A percentile compares a stretch with the other conserved stretches of the same genome.
Conservation (phyloP, 2,797 vertebrate species). For the Macrochelys suwanniensis region DNA sequence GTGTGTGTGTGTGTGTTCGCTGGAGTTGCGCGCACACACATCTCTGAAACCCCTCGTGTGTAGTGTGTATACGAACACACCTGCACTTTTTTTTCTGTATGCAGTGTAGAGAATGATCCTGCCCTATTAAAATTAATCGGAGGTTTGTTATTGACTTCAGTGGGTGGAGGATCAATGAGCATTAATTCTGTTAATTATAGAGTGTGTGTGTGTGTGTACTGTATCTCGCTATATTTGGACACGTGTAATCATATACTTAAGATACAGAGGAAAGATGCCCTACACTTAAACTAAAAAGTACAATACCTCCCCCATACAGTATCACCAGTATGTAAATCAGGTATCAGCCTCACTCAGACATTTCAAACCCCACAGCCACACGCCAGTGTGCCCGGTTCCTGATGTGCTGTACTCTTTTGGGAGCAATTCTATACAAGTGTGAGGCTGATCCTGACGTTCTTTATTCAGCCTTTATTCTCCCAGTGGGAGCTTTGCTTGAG, state of each 20-base stretch:
- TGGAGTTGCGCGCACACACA: neutral
- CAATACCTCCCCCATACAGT: neutral
- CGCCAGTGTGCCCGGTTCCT: neutral
- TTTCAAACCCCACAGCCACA: slow-evolving; percentile 31
- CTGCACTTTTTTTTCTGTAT: too few relatives aligned
- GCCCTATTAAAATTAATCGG: too few relatives aligned
- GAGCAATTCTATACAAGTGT: neutral
- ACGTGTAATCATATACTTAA: neutral
- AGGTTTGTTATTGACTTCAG: neutral
- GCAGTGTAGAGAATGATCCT: too few relatives aligned
- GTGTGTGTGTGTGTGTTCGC: neutral
- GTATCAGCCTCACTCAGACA: neutral
- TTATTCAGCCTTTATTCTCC: neutral
- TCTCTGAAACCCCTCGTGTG: neutral
- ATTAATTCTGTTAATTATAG: neutral
- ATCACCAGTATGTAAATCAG: neutral
- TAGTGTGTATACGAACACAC: too few relatives aligned
- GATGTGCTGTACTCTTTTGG: neutral
- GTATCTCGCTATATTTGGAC: neutral
- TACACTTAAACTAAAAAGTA: neutral
- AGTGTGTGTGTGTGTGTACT: neutral
- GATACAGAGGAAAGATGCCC: neutral
- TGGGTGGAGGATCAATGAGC: neutral
- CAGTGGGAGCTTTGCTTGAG: neutral
- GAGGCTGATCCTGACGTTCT: neutral